phyloP scores from a whole-genome alignment of 2,113 vertebrate species.

The Camelus dromedarius region DNA sequence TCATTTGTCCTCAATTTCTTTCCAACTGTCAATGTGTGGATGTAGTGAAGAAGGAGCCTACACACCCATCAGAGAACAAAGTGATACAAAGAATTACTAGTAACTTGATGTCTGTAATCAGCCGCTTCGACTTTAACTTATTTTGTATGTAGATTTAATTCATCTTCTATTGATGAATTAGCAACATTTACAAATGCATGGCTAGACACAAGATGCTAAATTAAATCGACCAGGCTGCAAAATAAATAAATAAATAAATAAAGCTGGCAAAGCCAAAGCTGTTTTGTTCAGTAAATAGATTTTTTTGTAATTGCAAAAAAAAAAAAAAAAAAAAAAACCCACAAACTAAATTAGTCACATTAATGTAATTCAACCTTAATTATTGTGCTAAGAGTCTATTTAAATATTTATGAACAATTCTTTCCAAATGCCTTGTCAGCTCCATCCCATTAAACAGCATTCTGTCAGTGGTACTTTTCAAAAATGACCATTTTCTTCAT shows the following conservation, averaged over 20 bases:
- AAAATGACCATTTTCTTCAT: conserved; percentile 66
- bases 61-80: conserved; percentile 6
- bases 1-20: conserved; percentile 27
- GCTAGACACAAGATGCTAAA: conserved; percentile 64
- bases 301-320: conserved; percentile 69
- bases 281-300: conserved; percentile 57
- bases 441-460: conserved; percentile 67
- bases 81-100: conserved; percentile 52
- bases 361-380: conserved; percentile 79
- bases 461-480: conserved; percentile 58
- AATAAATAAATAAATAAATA: neutral
- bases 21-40: neutral
- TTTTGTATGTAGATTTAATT: conserved; percentile 54
- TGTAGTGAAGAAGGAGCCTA: conserved; percentile 59
- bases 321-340: neutral
- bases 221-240: conserved; percentile 66
- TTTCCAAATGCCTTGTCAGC: conserved; percentile 79
- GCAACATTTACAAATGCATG: conserved; percentile 64
- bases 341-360: conserved; percentile 78
- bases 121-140: conserved; percentile 16
- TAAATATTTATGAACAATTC: conserved; percentile 82
- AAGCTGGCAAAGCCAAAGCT: conserved; percentile 68
- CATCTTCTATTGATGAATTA: conserved; percentile 79
- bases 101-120: conserved; percentile 69
- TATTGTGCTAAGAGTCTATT: conserved; percentile 74